These are phyloP conservation scores for Neuroscelio doddi DNA, from an alignment of 2,888 invertebrate species.

Conservation along the genomic window DNA sequence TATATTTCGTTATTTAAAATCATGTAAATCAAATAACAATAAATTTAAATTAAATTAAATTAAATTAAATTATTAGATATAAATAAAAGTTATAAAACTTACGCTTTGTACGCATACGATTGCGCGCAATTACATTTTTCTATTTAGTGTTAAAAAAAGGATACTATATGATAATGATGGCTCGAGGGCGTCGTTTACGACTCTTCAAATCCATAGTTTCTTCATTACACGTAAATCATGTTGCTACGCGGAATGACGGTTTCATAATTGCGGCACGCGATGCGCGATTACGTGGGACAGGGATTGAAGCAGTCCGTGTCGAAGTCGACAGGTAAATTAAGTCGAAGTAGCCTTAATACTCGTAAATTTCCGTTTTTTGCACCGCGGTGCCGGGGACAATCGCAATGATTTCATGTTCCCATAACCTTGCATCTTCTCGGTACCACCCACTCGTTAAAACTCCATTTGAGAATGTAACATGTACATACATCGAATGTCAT, in stretches of 20 bases:
- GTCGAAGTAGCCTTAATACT: constrained; percentile 5
- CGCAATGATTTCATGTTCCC: constrained; percentile 14
- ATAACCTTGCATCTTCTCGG: constrained; percentile 24
- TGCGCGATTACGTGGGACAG: constrained; percentile 23
- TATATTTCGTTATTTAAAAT: no score
- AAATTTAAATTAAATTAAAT: no score
- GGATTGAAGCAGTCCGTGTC: background rate
- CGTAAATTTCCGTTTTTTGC: constrained; percentile 11
- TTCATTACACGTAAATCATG: constrained; percentile 21
- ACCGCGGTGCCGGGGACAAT: background rate
- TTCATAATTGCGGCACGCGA: constrained; percentile 16
- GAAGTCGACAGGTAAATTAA: constrained; percentile 15
- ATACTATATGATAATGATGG: constrained; percentile 3
- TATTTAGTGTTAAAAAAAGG: background rate
- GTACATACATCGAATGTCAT: constrained; percentile 10
- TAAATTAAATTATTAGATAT: no score
- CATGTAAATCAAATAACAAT: no score
- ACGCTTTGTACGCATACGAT: no score
- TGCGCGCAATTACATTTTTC: background rate
- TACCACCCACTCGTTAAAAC: constrained; percentile 17
- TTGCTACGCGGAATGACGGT: constrained; percentile 3
- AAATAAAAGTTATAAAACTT: no score
- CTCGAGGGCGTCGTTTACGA: constrained; percentile 12
- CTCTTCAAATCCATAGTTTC: constrained; percentile 16
- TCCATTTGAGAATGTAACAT: constrained; percentile 11